Base-by-base conservation (phyloP, 2,888 invertebrate species). In the Ceraclea dissimilis region DNA sequence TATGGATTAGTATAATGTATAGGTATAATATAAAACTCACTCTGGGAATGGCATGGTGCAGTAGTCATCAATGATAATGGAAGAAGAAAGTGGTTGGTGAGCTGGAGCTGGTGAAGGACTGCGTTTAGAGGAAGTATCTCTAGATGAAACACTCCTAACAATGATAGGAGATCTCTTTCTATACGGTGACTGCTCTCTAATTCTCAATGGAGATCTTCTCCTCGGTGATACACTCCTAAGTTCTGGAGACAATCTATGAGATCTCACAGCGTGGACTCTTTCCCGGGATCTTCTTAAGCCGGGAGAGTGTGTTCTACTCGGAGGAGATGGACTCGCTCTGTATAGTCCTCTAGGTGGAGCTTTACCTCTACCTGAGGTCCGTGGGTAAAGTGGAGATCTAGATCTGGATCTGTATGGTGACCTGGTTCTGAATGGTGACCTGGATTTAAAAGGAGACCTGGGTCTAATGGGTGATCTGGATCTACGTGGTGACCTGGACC, bases 391-490 rank as follows among this genome's bases (percentile, higher is more conserved):
- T 4, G 49, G 49, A 26, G 49, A 49, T 31, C 22, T 49, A 21
- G n/a, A 20, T 31, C 31, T 31, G 31, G 6, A 31, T 31, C 11
- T 31, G 11, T 6, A 10, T 18, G 48, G 48, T 10, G 48, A 48
- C 19, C 18, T n/a, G 6, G 2, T 6, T 20, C 19, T 17, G n/a
- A 4, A 5, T 16, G 50, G 50, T 6, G 49, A 49, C 21, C 49
- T 18, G 10, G 8, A 8, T 19, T 8, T 18, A 11, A 49, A 18
- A 21, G 50, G 31, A 31, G 33, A 50, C 10, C n/a, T 16, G n/a
- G 2, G 16, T 21, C 43, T 44, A 13, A 17, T 47, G 21, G 53
- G 54, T 10, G 54, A 54, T 21, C 49, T 48, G 10, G 2, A n/a
- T 22, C 17, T 46, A 46, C 31, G 31, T n/a, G n/a, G 13, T 44